Percentiles rank a stretch among this genome's conserved stretches.
phyloP scores from a whole-genome alignment of 2,888 invertebrate species.

The Coecobrya sp. region DNA sequence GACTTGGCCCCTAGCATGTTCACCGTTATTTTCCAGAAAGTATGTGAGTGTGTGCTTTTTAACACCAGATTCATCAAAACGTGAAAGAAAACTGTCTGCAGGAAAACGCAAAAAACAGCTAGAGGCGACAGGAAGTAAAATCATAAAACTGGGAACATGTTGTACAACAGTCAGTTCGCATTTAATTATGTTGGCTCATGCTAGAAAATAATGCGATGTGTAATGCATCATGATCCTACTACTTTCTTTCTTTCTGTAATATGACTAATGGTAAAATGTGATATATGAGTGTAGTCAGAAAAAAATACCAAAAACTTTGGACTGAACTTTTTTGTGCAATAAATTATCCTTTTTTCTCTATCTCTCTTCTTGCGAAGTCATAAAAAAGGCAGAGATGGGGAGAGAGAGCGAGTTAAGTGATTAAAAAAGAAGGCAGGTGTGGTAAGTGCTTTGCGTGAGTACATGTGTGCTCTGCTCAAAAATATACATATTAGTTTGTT shows the following conservation, averaged over 20 bases:
- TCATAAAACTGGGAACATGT: neutral
- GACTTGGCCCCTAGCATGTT: constrained; percentile 22
- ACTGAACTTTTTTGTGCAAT: constrained; percentile 55
- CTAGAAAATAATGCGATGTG: neutral
- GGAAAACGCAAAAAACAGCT: neutral
- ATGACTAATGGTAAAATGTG: constrained; percentile 43
- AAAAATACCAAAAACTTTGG: constrained; percentile 24
- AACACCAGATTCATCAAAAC: constrained; percentile 13
- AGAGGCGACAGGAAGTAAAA: neutral
- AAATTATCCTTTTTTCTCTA: constrained; percentile 22
- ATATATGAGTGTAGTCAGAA: neutral
- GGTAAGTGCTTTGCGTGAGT: constrained; percentile 56
- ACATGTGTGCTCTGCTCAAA: constrained; percentile 51
- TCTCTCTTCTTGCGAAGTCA: neutral
- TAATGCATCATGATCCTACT: neutral
- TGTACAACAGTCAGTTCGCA: neutral
- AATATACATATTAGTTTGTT: constrained; percentile 24
- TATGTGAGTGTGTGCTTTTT: neutral
- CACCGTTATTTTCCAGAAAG: neutral
- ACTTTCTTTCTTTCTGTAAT: constrained; percentile 2
- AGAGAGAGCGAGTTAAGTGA: constrained; percentile 51
- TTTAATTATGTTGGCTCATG: constrained; percentile 43
- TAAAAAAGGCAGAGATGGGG: constrained; percentile 29
- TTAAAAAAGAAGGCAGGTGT: constrained; percentile 59
- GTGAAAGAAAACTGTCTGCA: neutral